Evolutionary conservation across 1,140 invertebrate genomes (phyloP).

Genomic region (Eufriesea mexicana): DNA sequence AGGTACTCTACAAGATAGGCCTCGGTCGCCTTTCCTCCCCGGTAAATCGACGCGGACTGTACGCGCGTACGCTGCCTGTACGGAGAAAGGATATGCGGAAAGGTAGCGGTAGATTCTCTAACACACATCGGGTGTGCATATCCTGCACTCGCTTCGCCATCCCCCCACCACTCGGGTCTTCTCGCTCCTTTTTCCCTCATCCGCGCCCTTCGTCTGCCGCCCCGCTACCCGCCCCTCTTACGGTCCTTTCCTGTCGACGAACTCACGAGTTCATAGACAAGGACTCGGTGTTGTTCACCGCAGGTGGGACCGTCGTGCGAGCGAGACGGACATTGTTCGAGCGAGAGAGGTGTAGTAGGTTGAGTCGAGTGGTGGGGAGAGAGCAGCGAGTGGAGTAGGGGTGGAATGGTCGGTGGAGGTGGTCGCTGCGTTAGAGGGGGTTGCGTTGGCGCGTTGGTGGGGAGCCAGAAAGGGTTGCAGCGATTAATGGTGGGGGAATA

Average conservation of each 20-base stretch:
- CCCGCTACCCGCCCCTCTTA: background rate
- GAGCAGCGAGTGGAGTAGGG: conserved; percentile 24
- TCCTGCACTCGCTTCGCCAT: conserved; percentile 30
- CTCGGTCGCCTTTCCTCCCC: conserved; percentile 47
- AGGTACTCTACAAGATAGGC: conserved; percentile 33
- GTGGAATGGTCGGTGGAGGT: background rate
- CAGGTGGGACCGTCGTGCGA: conserved; percentile 58
- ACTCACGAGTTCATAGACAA: conserved; percentile 63
- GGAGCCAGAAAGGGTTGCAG: background rate
- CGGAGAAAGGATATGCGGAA: conserved; percentile 66
- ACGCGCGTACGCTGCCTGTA: conserved; percentile 20
- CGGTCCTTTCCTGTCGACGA: conserved; percentile 37
- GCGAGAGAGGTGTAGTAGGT: background rate
- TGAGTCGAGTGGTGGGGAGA: background rate
- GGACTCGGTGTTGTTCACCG: conserved; percentile 61
- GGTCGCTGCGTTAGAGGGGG: background rate
- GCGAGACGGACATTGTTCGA: background rate
- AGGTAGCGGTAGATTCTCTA: conserved; percentile 60
- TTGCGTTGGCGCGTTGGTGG: conserved; percentile 11
- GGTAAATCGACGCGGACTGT: conserved; percentile 62
- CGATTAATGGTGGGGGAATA: conserved; percentile 22
- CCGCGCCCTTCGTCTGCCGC: background rate
- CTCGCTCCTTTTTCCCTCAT: conserved; percentile 11
- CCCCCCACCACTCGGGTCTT: background rate
- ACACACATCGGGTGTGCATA: conserved; percentile 9